Percentiles rank a stretch among this genome's conserved stretches.
phyloP scores from a whole-genome alignment of 2,888 invertebrate genomes.

The Cylindroiulus punctatus region DNA sequence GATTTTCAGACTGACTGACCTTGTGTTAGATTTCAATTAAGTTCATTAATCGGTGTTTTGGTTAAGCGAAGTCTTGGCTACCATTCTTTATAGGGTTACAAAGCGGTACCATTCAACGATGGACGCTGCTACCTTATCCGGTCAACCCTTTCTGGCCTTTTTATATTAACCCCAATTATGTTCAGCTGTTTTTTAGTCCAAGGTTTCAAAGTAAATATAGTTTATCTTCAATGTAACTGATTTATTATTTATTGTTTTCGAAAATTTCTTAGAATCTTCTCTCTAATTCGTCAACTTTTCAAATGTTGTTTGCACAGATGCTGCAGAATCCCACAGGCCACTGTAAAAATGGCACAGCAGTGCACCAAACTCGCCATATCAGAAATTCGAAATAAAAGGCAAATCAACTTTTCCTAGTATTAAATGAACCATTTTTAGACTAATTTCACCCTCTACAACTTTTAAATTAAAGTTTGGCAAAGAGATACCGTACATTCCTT shows the following conservation, averaged over 20 bases:
- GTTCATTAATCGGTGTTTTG: slow-evolving; percentile 1
- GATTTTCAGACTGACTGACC: neutral
- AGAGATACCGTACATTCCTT: no score
- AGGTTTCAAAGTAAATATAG: neutral
- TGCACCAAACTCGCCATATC: no score
- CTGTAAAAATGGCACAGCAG: no score
- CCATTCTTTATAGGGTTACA: neutral
- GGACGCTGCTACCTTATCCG: neutral
- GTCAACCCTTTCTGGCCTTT: neutral
- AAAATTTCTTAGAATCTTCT: no score
- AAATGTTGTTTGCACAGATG: no score
- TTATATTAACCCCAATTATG: neutral
- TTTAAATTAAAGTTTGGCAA: no score
- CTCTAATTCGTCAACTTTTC: no score
- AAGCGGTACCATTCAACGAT: neutral
- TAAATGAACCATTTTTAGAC: no score
- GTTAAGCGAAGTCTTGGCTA: neutral
- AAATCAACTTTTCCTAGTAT: no score
- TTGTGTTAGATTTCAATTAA: slow-evolving; percentile 11
- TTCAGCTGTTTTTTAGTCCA: neutral
- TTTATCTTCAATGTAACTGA: neutral
- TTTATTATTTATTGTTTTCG: neutral
- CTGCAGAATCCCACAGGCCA: no score
- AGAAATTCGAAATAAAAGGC: no score
- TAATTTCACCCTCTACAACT: no score